Evolutionary conservation across 1,140 invertebrate species (phyloP).

Genomic region (Cheumatopsyche charites): DNA sequence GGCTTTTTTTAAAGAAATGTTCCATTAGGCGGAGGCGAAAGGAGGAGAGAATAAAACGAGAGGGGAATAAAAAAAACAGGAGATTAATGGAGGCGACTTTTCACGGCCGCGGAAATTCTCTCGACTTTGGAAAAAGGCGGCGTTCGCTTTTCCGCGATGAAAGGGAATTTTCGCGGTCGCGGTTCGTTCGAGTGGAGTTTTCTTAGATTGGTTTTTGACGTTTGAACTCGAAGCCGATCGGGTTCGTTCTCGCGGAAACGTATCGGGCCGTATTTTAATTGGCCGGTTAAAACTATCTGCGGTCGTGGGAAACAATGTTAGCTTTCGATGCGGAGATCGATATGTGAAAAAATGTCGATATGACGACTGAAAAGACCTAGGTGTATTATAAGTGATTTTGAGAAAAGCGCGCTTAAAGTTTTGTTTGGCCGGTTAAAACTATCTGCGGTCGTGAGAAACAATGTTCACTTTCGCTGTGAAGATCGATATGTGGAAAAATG

Average conservation of each 20-base stretch:
- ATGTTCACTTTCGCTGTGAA: too few species aligned
- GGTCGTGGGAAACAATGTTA: too few species aligned
- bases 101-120: conserved; percentile 16
- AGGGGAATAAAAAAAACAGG: conserved; percentile 15
- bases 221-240: conserved; percentile 9
- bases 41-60: not conserved
- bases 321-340: too few species aligned
- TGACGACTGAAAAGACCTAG: too few species aligned
- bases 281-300: not conserved
- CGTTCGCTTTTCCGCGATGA: not conserved
- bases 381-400: too few species aligned
- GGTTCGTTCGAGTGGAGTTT: conserved; percentile 6
- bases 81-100: conserved; percentile 34
- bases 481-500: too few species aligned
- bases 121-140: conserved; percentile 7
- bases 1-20: conserved; percentile 14
- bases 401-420: too few species aligned
- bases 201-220: conserved; percentile 18
- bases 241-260: conserved; percentile 5
- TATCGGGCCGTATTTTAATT: not conserved
- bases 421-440: conserved; percentile 1
- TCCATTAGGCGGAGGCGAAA: not conserved
- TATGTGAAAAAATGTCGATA: too few species aligned
- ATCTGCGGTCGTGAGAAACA: too few species aligned
- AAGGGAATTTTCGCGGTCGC: not conserved